Conservation (phyloP, 2,888 invertebrate genomes). For the Steinernema scapterisci region DNA sequence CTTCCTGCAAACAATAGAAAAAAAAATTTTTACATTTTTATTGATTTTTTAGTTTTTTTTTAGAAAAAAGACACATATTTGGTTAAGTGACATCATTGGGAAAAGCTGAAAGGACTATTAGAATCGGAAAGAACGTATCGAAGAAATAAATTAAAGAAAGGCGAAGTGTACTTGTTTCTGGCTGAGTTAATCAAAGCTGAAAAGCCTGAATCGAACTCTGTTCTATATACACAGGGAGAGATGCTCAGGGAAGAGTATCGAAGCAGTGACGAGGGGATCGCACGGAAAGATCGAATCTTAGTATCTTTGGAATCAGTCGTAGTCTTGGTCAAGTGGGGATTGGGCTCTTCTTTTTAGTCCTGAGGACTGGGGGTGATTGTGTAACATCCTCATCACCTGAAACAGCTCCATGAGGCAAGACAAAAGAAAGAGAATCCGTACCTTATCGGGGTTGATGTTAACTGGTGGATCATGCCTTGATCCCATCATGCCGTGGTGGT, state of each 20-base stretch:
- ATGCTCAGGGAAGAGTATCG: too few relatives aligned
- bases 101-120: too few relatives aligned
- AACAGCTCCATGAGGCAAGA: neutral
- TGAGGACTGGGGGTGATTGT: neutral
- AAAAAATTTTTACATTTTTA: too few relatives aligned
- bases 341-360: neutral
- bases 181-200: neutral
- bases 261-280: too few relatives aligned
- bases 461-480: neutral
- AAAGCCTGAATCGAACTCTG: neutral
- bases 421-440: neutral
- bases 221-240: neutral
- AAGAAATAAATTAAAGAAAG: too few relatives aligned
- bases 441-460: neutral
- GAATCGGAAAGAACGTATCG: too few relatives aligned
- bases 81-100: too few relatives aligned
- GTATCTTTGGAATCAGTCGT: neutral
- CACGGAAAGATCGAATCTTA: too few relatives aligned
- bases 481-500: neutral
- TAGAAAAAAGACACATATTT: neutral
- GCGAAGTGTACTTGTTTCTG: too few relatives aligned
- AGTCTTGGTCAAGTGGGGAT: neutral
- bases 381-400: conserved; percentile 12
- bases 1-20: too few relatives aligned
- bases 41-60: neutral